Percentiles rank a stretch among this genome's conserved stretches.
phyloP scores from a whole-genome alignment of 2,888 invertebrate species.

The Osedax frankpressi region DNA sequence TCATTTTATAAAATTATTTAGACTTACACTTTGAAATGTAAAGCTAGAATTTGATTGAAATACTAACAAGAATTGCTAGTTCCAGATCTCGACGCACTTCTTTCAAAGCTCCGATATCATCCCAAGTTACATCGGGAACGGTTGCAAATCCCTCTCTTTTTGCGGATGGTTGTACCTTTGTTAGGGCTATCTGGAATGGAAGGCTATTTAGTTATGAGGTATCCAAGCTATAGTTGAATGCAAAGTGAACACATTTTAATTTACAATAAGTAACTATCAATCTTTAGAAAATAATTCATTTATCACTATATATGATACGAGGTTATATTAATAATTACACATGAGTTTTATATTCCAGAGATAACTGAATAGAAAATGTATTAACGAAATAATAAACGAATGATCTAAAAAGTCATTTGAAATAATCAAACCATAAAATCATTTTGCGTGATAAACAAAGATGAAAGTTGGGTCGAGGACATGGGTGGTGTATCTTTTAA shows the following conservation, averaged over 20 bases:
- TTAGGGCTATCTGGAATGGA: slow-evolving; percentile 61
- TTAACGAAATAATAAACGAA: too few species aligned
- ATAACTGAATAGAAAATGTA: too few species aligned
- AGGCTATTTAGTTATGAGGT: not conserved
- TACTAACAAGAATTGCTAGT: slow-evolving; percentile 73
- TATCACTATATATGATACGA: too few species aligned
- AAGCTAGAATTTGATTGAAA: too few species aligned
- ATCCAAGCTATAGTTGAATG: not conserved
- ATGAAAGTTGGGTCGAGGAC: slow-evolving; percentile 54
- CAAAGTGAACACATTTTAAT: not conserved
- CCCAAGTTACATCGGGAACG: slow-evolving; percentile 92
- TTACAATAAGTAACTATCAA: too few species aligned
- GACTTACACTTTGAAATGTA: too few species aligned
- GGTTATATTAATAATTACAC: too few species aligned
- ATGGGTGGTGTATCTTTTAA: slow-evolving; percentile 46
- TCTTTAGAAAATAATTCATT: not conserved
- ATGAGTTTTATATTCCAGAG: too few species aligned
- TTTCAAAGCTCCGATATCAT: slow-evolving; percentile 80
- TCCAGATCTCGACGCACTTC: slow-evolving; percentile 78
- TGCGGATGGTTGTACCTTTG: slow-evolving; percentile 75
- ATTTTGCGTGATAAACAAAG: slow-evolving; percentile 54
- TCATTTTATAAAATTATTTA: too few species aligned
- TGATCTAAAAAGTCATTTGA: too few species aligned
- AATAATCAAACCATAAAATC: slow-evolving; percentile 14
- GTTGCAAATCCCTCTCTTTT: slow-evolving; percentile 94